phyloP scores from a whole-genome alignment of 2,888 invertebrate species.

The Gandaritis pyraliata region DNA sequence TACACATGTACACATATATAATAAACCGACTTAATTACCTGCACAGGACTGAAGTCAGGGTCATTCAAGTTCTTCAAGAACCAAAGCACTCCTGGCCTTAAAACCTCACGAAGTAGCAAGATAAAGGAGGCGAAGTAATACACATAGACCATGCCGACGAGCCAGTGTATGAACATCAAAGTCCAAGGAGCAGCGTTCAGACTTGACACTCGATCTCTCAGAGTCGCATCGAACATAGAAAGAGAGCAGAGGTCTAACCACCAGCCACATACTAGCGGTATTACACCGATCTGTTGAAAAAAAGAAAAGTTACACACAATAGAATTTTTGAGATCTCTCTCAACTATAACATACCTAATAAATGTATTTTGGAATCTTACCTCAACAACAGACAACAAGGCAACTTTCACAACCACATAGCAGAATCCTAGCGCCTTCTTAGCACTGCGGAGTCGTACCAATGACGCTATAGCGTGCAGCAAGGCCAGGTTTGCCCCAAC shows the following conservation, averaged over 20 bases:
- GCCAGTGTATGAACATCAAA: constrained; percentile 99
- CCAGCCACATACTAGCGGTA: constrained; percentile 99
- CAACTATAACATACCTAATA: background rate
- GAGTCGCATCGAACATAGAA: constrained; percentile 94
- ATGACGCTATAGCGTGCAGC: constrained; percentile 92
- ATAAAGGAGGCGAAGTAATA: constrained; percentile 99
- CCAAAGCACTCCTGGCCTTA: constrained; percentile 99
- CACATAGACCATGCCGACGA: constrained; percentile 99
- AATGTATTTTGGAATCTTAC: constrained; percentile 54
- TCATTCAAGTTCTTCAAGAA: constrained; percentile 99
- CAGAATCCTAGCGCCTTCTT: constrained; percentile 95
- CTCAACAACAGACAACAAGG: constrained; percentile 97
- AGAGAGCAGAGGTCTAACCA: constrained; percentile 99
- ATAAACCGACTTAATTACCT: constrained; percentile 85
- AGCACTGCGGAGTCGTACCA: constrained; percentile 91
- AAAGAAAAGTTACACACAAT: constrained; percentile 27
- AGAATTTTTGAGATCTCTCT: too few relatives aligned
- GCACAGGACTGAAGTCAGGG: constrained; percentile 99
- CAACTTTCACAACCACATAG: constrained; percentile 95
- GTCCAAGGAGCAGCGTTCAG: constrained; percentile 97
- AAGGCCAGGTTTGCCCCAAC: constrained; percentile 93
- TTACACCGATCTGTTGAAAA: constrained; percentile 89
- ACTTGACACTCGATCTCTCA: constrained; percentile 94
- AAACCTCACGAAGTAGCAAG: constrained; percentile 94
- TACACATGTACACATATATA: background rate